A percentile compares a stretch with the other conserved stretches of the same genome.
Conservation (phyloP, 2,888 invertebrate species). For the Caenorhabditis sulstoni region DNA sequence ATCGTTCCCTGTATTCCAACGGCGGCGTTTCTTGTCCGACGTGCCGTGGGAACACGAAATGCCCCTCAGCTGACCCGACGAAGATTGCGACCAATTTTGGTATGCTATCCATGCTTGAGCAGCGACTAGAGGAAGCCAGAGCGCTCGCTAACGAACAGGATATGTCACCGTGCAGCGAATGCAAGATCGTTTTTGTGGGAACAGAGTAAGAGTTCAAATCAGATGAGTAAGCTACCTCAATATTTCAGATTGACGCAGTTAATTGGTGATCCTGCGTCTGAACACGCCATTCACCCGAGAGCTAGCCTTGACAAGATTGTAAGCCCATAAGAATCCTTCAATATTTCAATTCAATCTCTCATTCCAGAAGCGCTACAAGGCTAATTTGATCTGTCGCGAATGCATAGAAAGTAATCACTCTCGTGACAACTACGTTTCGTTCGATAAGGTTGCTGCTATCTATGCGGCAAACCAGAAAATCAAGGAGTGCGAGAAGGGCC, state of each 20-base stretch:
- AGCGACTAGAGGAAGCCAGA: constrained; percentile 25
- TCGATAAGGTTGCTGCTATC: constrained; percentile 24
- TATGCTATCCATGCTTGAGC: constrained; percentile 37
- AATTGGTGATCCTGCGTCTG: too few relatives aligned
- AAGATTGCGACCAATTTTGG: constrained; percentile 31
- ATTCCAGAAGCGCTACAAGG: constrained; percentile 29
- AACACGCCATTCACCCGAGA: too few relatives aligned
- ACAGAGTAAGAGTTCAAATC: constrained; percentile 25
- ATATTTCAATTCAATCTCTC: neutral
- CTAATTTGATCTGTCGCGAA: constrained; percentile 13
- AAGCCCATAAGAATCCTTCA: neutral
- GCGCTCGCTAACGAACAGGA: neutral
- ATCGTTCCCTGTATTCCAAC: neutral
- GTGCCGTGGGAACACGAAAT: constrained; percentile 25
- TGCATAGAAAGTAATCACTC: constrained; percentile 31
- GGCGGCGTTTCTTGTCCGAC: constrained; percentile 29
- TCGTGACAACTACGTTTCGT: constrained; percentile 32
- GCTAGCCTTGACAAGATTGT: constrained; percentile 16
- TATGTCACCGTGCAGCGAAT: constrained; percentile 10
- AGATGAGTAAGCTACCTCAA: too few relatives aligned
- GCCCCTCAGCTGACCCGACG: neutral
- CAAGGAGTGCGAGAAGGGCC: neutral
- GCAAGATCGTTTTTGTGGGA: neutral
- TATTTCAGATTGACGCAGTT: too few relatives aligned
- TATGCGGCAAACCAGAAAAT: constrained; percentile 31